A percentile compares a stretch with the other conserved stretches of the same genome.
phyloP scores from a whole-genome alignment of 1,140 invertebrate species.

The Palaemon carinicauda region DNA sequence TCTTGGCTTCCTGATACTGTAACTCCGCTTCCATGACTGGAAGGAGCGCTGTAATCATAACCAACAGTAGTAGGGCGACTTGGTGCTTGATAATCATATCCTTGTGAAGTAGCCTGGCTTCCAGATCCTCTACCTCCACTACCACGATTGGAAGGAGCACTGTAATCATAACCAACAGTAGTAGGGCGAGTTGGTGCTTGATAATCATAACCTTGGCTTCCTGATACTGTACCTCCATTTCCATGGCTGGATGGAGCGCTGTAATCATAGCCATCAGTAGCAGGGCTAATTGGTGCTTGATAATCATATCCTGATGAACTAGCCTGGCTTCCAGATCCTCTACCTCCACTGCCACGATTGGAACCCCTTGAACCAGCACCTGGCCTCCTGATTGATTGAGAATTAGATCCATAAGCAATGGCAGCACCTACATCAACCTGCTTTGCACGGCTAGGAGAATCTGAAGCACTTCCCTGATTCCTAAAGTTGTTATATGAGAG shows the following conservation, averaged over 20 bases:
- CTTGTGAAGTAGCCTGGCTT: too few species aligned
- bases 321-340: neutral
- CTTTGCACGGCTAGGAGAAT: neutral
- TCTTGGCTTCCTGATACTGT: too few species aligned
- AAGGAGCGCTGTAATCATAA: constrained; percentile 3
- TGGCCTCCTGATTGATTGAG: neutral
- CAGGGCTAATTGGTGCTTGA: too few species aligned
- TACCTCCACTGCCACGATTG: neutral
- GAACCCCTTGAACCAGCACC: too few species aligned
- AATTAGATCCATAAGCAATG: neutral
- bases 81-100: too few species aligned
- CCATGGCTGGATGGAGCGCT: neutral
- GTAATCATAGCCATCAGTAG: neutral
- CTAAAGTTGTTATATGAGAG: constrained; percentile 29
- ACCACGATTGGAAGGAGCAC: neutral
- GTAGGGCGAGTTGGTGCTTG: too few species aligned
- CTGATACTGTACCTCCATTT: too few species aligned
- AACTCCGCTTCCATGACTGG: neutral
- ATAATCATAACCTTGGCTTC: too few species aligned
- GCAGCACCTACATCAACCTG: neutral
- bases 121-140: too few species aligned
- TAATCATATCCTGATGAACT: too few species aligned
- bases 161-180: neutral
- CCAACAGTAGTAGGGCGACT: neutral
- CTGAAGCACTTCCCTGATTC: neutral